These are phyloP conservation scores for Chydorus sphaericus DNA, from an alignment of 2,888 invertebrate species.

Conservation along the genomic window DNA sequence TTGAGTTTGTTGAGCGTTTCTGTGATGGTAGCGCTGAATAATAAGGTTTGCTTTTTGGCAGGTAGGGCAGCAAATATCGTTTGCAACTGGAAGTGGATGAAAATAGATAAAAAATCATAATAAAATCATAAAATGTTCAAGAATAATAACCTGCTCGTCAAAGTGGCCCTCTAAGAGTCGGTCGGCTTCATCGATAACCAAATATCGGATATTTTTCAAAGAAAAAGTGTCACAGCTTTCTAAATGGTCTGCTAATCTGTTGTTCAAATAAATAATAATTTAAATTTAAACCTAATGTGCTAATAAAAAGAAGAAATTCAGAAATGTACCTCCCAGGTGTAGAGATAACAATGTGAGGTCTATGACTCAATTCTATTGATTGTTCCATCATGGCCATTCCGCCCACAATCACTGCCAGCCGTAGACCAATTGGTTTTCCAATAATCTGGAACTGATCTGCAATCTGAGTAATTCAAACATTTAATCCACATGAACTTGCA, in stretches of 20 bases:
- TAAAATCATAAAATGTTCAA: neutral
- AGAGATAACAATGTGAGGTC: slow-evolving; percentile 88
- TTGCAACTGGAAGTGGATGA: slow-evolving; percentile 36
- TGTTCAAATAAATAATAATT: too few relatives aligned
- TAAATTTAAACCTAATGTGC: neutral
- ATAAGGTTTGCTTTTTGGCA: slow-evolving; percentile 62
- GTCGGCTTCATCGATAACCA: slow-evolving; percentile 96
- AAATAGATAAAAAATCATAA: neutral
- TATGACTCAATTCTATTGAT: slow-evolving; percentile 60
- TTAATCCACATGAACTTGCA: slow-evolving; percentile 11
- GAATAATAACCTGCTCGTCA: slow-evolving; percentile 44
- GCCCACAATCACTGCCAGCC: slow-evolving; percentile 80
- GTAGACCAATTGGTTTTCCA: slow-evolving; percentile 71
- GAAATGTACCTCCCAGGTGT: slow-evolving; percentile 74
- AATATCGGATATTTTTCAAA: slow-evolving; percentile 59
- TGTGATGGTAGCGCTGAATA: slow-evolving; percentile 93
- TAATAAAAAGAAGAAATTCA: too few relatives aligned
- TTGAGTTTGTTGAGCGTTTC: slow-evolving; percentile 56
- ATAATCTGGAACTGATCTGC: slow-evolving; percentile 87
- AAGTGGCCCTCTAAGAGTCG: slow-evolving; percentile 65
- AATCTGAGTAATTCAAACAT: slow-evolving; percentile 44
- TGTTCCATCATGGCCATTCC: slow-evolving; percentile 86
- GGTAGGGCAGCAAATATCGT: slow-evolving; percentile 64
- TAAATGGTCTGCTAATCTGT: slow-evolving; percentile 82
- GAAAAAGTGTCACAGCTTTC: slow-evolving; percentile 70